phyloP scores from a whole-genome alignment of 2,113 vertebrate species.

The human region DNA sequence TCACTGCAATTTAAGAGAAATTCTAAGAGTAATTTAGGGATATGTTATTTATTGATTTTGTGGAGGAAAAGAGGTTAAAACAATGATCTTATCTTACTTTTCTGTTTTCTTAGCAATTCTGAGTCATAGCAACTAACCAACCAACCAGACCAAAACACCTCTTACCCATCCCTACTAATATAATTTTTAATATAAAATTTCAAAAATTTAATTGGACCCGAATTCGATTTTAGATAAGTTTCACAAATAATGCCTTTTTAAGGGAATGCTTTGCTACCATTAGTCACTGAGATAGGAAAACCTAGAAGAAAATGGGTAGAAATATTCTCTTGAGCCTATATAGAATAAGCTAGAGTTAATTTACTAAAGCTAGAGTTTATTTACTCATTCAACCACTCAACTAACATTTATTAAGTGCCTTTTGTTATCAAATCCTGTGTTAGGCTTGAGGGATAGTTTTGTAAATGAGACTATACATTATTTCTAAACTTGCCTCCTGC shows the following conservation, averaged over 20 bases:
- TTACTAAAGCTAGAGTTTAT: neutral
- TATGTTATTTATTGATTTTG: neutral
- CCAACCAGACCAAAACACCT: neutral
- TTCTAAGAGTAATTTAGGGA: neutral
- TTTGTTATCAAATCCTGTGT: neutral
- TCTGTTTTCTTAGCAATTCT: neutral
- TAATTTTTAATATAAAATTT: constrained; percentile 17
- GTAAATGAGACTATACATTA: neutral
- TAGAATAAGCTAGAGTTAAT: neutral
- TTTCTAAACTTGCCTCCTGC: neutral
- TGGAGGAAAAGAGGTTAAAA: neutral
- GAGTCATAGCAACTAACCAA: neutral
- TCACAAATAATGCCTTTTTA: neutral
- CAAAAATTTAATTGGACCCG: neutral
- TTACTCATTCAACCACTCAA: neutral
- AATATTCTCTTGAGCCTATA: neutral
- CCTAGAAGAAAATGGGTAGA: neutral
- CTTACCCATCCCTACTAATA: neutral
- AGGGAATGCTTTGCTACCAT: neutral
- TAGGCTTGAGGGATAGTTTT: neutral
- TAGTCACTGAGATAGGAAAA: neutral
- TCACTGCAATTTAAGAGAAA: neutral
- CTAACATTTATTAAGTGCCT: neutral
- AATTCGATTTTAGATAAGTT: neutral
- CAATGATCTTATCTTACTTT: neutral